Base-by-base conservation (phyloP, 2,888 invertebrate species). In the Melipona bicolor region DNA sequence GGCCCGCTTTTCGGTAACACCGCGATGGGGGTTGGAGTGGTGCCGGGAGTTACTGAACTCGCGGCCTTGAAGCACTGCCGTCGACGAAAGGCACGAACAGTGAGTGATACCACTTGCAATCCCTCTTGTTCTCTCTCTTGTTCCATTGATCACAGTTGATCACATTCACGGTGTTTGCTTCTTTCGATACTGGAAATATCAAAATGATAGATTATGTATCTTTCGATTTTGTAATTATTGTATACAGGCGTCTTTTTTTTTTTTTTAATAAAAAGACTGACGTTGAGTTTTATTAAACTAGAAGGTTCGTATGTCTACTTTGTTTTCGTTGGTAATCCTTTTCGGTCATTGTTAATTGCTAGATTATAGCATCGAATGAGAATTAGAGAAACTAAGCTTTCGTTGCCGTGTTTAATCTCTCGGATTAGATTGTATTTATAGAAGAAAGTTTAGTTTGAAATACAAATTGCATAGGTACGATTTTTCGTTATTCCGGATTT, bases 31-130 rank as follows among this genome's bases (percentile, higher is more conserved):
- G 95, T 97, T 59, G 97, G 97, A 0, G 93, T 93, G 52, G 93
- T 94, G 27, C 94, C 94, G 21, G 93, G 93, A 62, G 93, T 94
- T 68, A 90, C 92, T 43, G 94, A 94, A 88, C 91, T 94, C 21
- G 93, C 94, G 4, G 98, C 98, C 0, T 95, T 98, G 88, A 98
- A 99, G 93, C 99, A 99, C 93, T 99, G 99, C 94, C 96, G 99
- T 2, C 96, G 99, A 91, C 95, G 99, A 91, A 99, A 99, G 95
- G 99, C 99, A 0, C 95, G 99, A 86, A 99, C 99, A 0, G 99
- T 97, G 85, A 93, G 92, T 88, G 73, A 24, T 65, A 17, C 43
- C 19, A 17, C 3, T 67, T 15, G 6, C 4, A 43, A 6, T 15
- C 11, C 17, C 19, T 52, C 9, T 27, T 0, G 19, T 32, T 27